Conservation (phyloP, 30 jellyfish, hydroid and myxozoan species). For the Hydractinia symbiolongicarpus region DNA sequence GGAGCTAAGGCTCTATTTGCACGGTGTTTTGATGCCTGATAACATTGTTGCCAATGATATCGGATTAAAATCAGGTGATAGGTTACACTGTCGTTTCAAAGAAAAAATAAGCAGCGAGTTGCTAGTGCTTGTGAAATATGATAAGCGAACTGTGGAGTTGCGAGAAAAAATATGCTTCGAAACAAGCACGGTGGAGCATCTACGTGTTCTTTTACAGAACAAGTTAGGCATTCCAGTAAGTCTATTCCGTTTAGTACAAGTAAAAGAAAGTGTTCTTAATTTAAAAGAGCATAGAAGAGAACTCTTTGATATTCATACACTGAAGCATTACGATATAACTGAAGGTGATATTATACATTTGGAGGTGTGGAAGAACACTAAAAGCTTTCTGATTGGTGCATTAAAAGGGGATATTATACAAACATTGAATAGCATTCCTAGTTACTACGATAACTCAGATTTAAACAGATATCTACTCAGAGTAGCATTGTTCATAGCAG, state of each 20-base stretch:
- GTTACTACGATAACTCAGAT: conserved; percentile 41
- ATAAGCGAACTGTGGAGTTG: background rate
- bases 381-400: conserved; percentile 41
- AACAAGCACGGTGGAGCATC: conserved; percentile 46
- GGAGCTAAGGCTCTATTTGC: background rate
- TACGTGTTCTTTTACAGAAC: conserved; percentile 48
- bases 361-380: conserved; percentile 65
- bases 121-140: background rate
- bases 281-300: conserved; percentile 20
- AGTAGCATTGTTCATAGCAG: conserved; percentile 61
- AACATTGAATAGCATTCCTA: conserved; percentile 48
- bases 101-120: background rate
- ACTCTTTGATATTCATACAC: conserved; percentile 43
- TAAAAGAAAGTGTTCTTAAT: background rate
- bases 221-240: conserved; percentile 64
- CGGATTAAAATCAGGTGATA: conserved; percentile 4
- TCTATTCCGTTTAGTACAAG: conserved; percentile 36
- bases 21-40: background rate
- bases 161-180: conserved; percentile 24
- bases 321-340: conserved; percentile 42
- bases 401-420: conserved; percentile 64
- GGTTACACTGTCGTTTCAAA: background rate
- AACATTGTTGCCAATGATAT: background rate
- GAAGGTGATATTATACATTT: conserved; percentile 45
- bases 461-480: conserved; percentile 60